Conservation (phyloP, 2,797 vertebrate species). For the Coregonus ussuriensis region DNA sequence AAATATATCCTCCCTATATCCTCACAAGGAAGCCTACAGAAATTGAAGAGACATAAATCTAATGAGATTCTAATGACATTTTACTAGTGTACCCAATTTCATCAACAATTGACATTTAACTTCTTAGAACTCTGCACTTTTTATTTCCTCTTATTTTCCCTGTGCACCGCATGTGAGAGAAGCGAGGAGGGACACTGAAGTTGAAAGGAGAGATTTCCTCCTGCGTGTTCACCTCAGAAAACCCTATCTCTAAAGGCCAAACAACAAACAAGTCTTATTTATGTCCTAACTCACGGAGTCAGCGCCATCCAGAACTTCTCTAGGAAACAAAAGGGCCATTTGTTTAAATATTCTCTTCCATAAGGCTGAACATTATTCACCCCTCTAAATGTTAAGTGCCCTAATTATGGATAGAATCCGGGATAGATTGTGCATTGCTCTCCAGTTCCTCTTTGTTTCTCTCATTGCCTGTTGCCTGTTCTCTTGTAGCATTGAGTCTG, state of each 20-base stretch:
- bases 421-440: background rate
- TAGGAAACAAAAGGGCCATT: slow-evolving; percentile 5
- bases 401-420: slow-evolving; percentile 25
- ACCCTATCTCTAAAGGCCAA: slow-evolving; percentile 35
- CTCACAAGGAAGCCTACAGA: too few species aligned
- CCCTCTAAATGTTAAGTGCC: slow-evolving; percentile 48
- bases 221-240: background rate
- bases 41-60: too few species aligned
- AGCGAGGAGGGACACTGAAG: background rate
- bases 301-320: background rate
- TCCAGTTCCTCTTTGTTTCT: background rate
- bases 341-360: slow-evolving; percentile 32
- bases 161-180: background rate
- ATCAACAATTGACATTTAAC: background rate
- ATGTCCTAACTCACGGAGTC: background rate
- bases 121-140: background rate
- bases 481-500: background rate
- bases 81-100: too few species aligned
- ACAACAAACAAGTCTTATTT: slow-evolving; percentile 20
- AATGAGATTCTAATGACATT: too few species aligned
- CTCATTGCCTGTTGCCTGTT: background rate
- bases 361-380: slow-evolving; percentile 33
- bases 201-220: background rate
- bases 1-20: too few species aligned
- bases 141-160: background rate